Evolutionary conservation across 1,140 invertebrate genomes (phyloP), one percentile per base, ranked within the genome.

Genomic region (Platyscapa corneri): DNA sequence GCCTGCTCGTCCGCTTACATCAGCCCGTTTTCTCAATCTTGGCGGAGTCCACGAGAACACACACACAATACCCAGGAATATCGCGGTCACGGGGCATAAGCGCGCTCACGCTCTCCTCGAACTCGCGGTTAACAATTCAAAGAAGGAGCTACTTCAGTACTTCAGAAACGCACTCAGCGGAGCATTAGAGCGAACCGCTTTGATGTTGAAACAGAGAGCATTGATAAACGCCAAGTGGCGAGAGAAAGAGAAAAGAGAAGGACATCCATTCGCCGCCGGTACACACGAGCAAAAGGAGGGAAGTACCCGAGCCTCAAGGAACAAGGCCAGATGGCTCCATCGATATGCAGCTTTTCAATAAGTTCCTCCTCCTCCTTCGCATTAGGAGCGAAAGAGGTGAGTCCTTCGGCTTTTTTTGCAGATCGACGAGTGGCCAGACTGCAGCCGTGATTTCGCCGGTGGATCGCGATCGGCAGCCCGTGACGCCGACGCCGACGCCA

Each of bases 151-250:
- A 70, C 86, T 85, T 75, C 39, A 86, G 83, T 80, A 70, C 84
- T 85, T 75, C 49, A 86, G 84, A 85, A 87, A 87, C 86, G 75
- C 87, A 89, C 83, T 88, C 87, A 83, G 87, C 76, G 86, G 72
- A 83, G 87, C 86, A 87, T 89, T 89, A 87, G 84, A 83, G 86
- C 83, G 75, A 72, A 83, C 87, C 87, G 79, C 86, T 89, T 88
- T 88, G 89, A 90, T 87, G 86, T 88, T 82, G 83, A 86, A 85
- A 87, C 81, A 88, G 88, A 87, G 88, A 88, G 86, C 87, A 89
- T 88, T 88, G 88, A 90, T 90, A 90, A 89, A 88, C 81, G 79
- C 42, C 83, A 78, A 86, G 86, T 74, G 84, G 80, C 64, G 56
- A 60, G 53, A 83, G 72, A 53, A 34, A 46, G 75, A 70, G 53